Evolutionary conservation across 2,797 vertebrate species (phyloP), one percentile per base, ranked within the genome.

Genomic region (Discoglossus pictus): DNA sequence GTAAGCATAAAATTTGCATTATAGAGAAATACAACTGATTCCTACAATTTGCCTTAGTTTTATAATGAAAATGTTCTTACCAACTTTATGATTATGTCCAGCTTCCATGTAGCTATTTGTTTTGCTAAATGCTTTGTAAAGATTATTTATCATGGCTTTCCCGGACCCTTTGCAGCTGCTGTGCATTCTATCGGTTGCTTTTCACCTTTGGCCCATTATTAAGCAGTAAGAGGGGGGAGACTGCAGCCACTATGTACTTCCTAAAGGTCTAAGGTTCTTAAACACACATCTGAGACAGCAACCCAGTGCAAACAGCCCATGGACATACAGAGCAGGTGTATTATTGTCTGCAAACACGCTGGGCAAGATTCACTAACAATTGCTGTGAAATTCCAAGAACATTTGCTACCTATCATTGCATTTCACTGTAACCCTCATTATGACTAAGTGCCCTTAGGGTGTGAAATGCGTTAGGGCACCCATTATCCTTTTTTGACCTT

Each of bases 221-320:
- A 35, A 34, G 46, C 36, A 23, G 35, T 40, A 44, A 52, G 48
- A 56, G 65, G 51, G 48, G 56, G 55, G 53, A 54, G 35, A 20
- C 11, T 40, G 11, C 46, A 48, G 20, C n/a, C 39, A 42, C 42
- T 20, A 53, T 68, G 48, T 20, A 46, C 47, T 69, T 69, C 59
- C 58, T 55, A 61, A 61, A 61, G 58, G 66, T 69, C 66, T 69
- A 69, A 69, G 56, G 66, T 69, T 69, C 66, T 62, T 42, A 60
- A 40, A 48, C 53, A 44, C 9, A 68, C 47, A 38, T 53, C 48
- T 43, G 58, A 16, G 15, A 25, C 51, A 61, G 50, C 43, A 51
- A 15, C 24, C 12, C 13, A 31, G 55, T n/a, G 46, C n/a, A 61
- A 61, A 68, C 58, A 53, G 17, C 31, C 17, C 34, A 21, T 38